Evolutionary conservation across 2,113 vertebrate genomes (phyloP).

Genomic region (Psammodynastes pulverulentus): DNA sequence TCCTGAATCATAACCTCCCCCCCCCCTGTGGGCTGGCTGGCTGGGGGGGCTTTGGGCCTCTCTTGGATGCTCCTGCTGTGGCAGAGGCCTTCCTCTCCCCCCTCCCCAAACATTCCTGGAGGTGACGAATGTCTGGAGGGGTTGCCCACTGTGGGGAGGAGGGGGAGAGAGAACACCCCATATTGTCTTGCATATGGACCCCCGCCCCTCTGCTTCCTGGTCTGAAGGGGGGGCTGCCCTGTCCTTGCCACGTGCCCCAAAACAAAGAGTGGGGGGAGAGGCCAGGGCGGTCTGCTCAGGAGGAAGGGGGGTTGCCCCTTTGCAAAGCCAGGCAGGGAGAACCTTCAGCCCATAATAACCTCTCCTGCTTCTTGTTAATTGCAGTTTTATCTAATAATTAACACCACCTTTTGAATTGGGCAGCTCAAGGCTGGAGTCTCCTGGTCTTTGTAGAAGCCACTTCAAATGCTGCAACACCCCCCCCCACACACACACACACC

Average conservation of each 20-base stretch:
- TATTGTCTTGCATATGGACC: not conserved
- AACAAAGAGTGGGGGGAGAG: not conserved
- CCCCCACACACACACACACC: not conserved
- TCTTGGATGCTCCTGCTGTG: not conserved
- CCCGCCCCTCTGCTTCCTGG: not conserved
- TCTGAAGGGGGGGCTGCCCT: not conserved
- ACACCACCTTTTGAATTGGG: not conserved
- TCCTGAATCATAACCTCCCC: not conserved
- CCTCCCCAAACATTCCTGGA: not conserved
- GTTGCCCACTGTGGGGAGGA: not conserved
- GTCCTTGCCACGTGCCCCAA: not conserved
- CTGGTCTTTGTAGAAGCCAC: not conserved
- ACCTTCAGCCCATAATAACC: not conserved
- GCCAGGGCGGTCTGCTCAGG: not conserved
- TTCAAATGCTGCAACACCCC: not conserved
- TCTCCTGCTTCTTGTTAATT: not conserved
- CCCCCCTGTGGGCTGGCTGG: fast-evolving
- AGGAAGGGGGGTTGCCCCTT: not conserved
- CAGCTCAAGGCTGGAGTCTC: not conserved
- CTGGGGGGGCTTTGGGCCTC: not conserved
- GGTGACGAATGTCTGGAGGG: not conserved
- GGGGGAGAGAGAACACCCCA: not conserved
- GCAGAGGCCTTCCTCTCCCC: not conserved
- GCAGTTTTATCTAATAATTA: not conserved
- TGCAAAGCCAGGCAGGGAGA: not conserved